phyloP scores from a whole-genome alignment of 2,113 vertebrate genomes.

The Protobothrops mucrosquamatus region DNA sequence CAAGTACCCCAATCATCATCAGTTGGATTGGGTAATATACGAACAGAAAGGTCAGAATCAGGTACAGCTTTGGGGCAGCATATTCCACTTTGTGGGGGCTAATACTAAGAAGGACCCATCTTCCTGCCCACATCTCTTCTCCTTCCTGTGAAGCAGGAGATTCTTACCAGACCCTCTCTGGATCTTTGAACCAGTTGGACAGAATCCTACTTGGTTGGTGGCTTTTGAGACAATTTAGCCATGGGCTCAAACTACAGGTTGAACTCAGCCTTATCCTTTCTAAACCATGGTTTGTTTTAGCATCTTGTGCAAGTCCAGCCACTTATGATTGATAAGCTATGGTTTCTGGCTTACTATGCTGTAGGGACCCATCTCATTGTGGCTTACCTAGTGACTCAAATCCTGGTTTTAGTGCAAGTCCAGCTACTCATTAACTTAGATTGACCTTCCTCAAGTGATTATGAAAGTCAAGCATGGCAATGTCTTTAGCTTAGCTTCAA shows the following conservation, averaged over 20 bases:
- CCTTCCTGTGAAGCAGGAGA: neutral
- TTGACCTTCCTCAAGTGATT: neutral
- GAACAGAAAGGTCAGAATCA: neutral
- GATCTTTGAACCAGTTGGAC: neutral
- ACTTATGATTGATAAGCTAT: neutral
- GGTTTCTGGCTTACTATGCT: neutral
- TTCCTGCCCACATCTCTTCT: too few relatives aligned
- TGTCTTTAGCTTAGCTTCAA: neutral
- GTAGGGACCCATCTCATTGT: neutral
- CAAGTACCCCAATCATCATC: neutral
- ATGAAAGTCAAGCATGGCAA: neutral
- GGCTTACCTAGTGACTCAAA: neutral
- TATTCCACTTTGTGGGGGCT: neutral
- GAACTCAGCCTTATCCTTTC: neutral
- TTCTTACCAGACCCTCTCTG: neutral
- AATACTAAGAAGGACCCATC: neutral
- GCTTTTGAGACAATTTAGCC: neutral
- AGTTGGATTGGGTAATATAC: neutral
- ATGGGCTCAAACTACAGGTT: neutral
- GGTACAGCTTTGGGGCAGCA: neutral
- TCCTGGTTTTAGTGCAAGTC: neutral
- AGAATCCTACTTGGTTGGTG: neutral
- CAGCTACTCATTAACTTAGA: neutral
- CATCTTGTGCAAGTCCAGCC: neutral
- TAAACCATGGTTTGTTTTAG: neutral